Base-by-base conservation (phyloP, 2,888 invertebrate species). In the Philonicus albiceps region DNA sequence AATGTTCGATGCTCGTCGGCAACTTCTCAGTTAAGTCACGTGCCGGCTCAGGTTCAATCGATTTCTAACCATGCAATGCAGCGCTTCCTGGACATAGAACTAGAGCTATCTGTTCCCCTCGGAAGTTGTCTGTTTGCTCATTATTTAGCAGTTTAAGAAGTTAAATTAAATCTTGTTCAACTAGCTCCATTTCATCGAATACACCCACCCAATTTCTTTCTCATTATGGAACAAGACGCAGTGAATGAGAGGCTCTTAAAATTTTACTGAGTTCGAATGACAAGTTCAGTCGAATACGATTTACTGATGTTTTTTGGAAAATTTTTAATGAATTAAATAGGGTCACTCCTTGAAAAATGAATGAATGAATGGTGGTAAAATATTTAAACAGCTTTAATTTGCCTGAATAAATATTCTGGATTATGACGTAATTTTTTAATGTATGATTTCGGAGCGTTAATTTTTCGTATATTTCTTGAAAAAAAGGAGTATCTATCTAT, bases 21-120 rank as follows among this genome's bases (percentile, higher is more conserved):
- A 31, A 34, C 19, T 76, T 76, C 76, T 22, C 8, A 80, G 80
- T 49, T 53, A 0, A 80, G 80, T 80, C 80, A 80, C 80, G 80
- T 80, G 27, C 30, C 16, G 7, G 80, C 80, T 49, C 53, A 80
- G 19, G 27, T 49, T 40, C 49, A 30, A 49, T 80, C 53, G 80
- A 53, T 80, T 80, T 80, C 22, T 80, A 40, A 27, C 49, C 22
- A 53, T 64, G 64, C 64, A 8, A n/a, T 64, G 64, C 64, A 27
- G 22, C 22, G 11, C 64, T 19, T 22, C 27, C 11, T 11, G 11
- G 64, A 64, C 22, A 64, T 27, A 11, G 64, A 64, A 27, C 64
- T 11, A n/a, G 49, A 7, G 27, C 22, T 37, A 64, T 8, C 64
- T 4, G 16, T 43, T 43, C 40, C 40, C 16, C 16, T 11, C 22